Evolutionary conservation across 2,113 vertebrate species (phyloP).

Genomic region (Oncorhynchus tshawytscha): DNA sequence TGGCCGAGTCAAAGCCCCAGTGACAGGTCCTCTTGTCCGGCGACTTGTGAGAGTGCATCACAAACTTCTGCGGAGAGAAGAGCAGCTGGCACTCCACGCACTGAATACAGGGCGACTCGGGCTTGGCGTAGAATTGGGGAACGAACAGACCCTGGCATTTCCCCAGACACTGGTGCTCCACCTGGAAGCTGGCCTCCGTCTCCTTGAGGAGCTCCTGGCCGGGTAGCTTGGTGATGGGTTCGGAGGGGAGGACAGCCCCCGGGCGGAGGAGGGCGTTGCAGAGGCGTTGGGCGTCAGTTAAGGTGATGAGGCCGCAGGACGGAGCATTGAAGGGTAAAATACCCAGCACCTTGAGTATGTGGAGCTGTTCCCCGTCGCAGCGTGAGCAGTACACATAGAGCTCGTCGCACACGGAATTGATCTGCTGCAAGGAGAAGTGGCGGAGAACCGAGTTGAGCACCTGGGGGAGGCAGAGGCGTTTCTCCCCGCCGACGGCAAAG

Average conservation of each 20-base stretch:
- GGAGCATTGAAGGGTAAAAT: constrained; percentile 96
- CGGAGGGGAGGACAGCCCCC: constrained; percentile 78
- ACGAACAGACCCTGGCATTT: constrained; percentile 97
- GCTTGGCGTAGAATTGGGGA: constrained; percentile 91
- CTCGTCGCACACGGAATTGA: constrained; percentile 95
- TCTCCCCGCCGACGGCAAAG: constrained; percentile 96
- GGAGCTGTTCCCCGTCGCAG: constrained; percentile 93
- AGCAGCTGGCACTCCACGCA: constrained; percentile 94
- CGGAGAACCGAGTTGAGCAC: constrained; percentile 96
- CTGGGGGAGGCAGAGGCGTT: constrained; percentile 94
- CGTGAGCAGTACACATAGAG: constrained; percentile 96
- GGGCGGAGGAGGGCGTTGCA: constrained; percentile 93
- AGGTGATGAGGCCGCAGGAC: constrained; percentile 93
- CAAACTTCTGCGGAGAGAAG: constrained; percentile 95
- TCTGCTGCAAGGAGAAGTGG: constrained; percentile 96
- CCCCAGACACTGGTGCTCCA: constrained; percentile 96
- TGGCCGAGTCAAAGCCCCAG: constrained; percentile 97
- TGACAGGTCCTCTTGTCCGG: constrained; percentile 98
- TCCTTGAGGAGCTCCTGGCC: constrained; percentile 86
- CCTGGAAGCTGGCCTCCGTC: constrained; percentile 90
- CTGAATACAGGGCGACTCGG: constrained; percentile 90
- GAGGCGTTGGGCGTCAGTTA: constrained; percentile 94
- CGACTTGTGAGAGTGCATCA: constrained; percentile 96
- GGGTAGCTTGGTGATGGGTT: constrained; percentile 77
- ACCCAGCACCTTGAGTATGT: constrained; percentile 95